These are phyloP conservation scores for Poecilia picta DNA, from an alignment of 2,797 vertebrate species.

Conservation along the genomic window DNA sequence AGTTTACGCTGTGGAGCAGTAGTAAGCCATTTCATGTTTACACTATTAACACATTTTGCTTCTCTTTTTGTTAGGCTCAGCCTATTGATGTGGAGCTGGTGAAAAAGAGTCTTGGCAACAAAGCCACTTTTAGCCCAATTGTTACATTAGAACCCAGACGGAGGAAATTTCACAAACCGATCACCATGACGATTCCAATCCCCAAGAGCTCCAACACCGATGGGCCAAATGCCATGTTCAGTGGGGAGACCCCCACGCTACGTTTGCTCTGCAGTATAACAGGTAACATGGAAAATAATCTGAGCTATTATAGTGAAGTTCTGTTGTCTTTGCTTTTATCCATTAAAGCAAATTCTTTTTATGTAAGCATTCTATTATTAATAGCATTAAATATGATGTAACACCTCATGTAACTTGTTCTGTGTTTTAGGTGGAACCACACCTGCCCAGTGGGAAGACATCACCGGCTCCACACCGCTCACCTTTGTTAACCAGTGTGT, in stretches of 20 bases:
- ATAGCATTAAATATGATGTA: background rate
- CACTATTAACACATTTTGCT: background rate
- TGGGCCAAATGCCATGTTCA: constrained; percentile 83
- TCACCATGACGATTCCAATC: constrained; percentile 97
- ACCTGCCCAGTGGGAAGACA: constrained; percentile 98
- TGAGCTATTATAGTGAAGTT: background rate
- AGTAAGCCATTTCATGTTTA: background rate
- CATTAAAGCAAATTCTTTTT: background rate
- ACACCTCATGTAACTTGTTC: background rate
- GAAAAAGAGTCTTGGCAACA: constrained; percentile 93
- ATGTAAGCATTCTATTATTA: background rate
- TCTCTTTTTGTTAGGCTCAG: constrained; percentile 84
- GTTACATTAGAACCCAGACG: constrained; percentile 95
- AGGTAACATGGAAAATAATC: constrained; percentile 73
- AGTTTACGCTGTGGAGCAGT: background rate
- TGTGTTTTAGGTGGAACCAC: constrained; percentile 91
- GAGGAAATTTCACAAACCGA: constrained; percentile 98
- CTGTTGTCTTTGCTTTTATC: background rate
- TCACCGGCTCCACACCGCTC: constrained; percentile 95
- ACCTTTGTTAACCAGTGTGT: constrained; percentile 97
- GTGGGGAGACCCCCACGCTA: constrained; percentile 89
- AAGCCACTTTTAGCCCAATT: constrained; percentile 94
- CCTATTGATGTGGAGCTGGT: constrained; percentile 90
- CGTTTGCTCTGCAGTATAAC: constrained; percentile 97
- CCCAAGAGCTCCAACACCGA: constrained; percentile 89